These are phyloP conservation scores for Galagoides demidoff DNA, from an alignment of 2,797 vertebrate genomes.

Conservation along the genomic window DNA sequence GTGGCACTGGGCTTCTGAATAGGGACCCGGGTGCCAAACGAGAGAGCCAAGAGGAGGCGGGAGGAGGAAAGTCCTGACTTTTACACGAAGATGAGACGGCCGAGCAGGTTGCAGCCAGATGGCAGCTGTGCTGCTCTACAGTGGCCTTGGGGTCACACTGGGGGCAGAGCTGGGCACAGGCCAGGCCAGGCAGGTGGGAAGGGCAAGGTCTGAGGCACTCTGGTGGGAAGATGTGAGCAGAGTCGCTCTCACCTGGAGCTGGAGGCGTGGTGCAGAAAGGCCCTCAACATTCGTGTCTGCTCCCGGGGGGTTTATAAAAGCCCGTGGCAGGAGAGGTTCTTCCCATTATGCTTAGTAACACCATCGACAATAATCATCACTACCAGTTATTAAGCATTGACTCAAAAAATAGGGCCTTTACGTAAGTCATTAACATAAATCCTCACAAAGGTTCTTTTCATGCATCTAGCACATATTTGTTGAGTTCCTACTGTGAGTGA, in stretches of 20 bases:
- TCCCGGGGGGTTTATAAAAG: background rate
- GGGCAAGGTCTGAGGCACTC: background rate
- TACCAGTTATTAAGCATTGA: background rate
- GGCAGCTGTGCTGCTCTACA: constrained; percentile 3
- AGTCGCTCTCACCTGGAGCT: background rate
- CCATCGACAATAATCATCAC: background rate
- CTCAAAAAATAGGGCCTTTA: background rate
- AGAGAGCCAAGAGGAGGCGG: constrained; percentile 59
- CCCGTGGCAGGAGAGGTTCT: background rate
- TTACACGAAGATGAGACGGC: constrained; percentile 5
- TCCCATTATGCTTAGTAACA: background rate
- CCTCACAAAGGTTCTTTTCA: background rate
- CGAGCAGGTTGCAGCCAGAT: background rate
- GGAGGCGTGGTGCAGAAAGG: background rate
- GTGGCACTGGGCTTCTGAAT: constrained; percentile 60
- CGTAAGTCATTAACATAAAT: background rate
- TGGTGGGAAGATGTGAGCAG: background rate
- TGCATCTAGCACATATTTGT: background rate
- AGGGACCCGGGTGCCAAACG: constrained; percentile 64
- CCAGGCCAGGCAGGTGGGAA: background rate
- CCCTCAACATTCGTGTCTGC: background rate
- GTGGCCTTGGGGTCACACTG: background rate
- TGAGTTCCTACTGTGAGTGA: background rate
- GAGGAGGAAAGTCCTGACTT: constrained; percentile 63
- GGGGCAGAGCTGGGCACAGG: background rate